Evolutionary conservation across 1,140 invertebrate genomes (phyloP).

Genomic region (Drosophila sproati): DNA sequence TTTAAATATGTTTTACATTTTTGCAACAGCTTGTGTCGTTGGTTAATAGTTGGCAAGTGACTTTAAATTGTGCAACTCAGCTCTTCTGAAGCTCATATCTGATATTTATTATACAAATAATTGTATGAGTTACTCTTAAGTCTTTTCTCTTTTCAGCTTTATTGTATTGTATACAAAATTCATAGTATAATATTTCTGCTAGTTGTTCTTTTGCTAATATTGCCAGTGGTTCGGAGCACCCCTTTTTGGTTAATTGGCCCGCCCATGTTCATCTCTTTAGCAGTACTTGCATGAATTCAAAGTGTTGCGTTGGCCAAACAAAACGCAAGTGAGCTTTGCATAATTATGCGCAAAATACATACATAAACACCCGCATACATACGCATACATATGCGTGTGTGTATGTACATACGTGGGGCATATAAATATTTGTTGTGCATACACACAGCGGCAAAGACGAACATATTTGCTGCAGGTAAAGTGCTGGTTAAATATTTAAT

Average conservation of each 20-base stretch:
- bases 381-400: constrained; percentile 3
- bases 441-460: constrained; percentile 30
- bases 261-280: constrained; percentile 25
- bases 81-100: too few species aligned
- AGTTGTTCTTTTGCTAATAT: too few species aligned
- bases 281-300: constrained; percentile 48
- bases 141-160: not conserved
- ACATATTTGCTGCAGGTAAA: constrained; percentile 56
- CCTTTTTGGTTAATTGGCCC: not conserved
- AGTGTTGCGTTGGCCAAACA: constrained; percentile 64
- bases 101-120: too few species aligned
- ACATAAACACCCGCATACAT: not conserved
- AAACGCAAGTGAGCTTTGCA: constrained; percentile 68
- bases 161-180: too few species aligned
- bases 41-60: too few species aligned
- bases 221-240: too few species aligned
- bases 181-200: too few species aligned
- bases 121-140: too few species aligned
- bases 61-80: too few species aligned
- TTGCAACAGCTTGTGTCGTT: too few species aligned
- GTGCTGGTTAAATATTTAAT: constrained; percentile 56
- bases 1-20: too few species aligned
- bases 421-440: constrained; percentile 58
- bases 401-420: constrained; percentile 16
- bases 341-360: constrained; percentile 66